Base-by-base conservation (phyloP, 1,140 invertebrate genomes). In the Zaprionus camerounensis region DNA sequence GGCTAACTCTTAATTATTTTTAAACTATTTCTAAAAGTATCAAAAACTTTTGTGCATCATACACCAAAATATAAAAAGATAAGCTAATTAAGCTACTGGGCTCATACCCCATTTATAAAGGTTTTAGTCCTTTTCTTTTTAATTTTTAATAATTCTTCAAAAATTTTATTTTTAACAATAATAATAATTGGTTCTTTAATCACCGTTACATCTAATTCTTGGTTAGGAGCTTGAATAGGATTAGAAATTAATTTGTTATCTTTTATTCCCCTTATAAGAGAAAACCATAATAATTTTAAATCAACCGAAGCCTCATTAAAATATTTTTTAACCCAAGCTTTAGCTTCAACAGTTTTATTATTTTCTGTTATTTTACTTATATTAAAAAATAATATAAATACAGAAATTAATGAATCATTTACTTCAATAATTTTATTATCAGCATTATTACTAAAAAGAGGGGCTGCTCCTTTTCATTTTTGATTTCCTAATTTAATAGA, bases 241-340 rank as follows among this genome's bases (percentile, higher is more conserved):
- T 90, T 94, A 93, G 93, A 94, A 94, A 94, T 94, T 93, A 94
- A 94, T 92, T 81, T 94, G 71, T 78, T 94, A 67, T 92, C 90
- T 69, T 93, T 94, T 93, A 94, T 94, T 46, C 93, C 93, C 53
- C 66, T 94, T 76, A 91, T 94, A 83, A 93, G 85, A 81, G 80
- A 81, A 71, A 91, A 76, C 49, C 93, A 76, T 55, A 94, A 93
- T 76, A 94, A 94, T 86, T 81, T 92, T 70, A 82, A 91, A 78
- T 77, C 88, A 15, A 76, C 92, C 13, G 93, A 94, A 93, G 78
- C 92, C 49, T 85, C 92, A 41, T 80, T 94, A 93, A 94, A 94
- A 93, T 94, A 94, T 84, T 94, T 94, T 85, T 79, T 94, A 82
- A 92, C 81, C 44, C 93, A 94, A 93, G 81, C 93, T 15, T 80